Base-by-base conservation (phyloP, 2,797 vertebrate species). In the Cyprinella venusta region DNA sequence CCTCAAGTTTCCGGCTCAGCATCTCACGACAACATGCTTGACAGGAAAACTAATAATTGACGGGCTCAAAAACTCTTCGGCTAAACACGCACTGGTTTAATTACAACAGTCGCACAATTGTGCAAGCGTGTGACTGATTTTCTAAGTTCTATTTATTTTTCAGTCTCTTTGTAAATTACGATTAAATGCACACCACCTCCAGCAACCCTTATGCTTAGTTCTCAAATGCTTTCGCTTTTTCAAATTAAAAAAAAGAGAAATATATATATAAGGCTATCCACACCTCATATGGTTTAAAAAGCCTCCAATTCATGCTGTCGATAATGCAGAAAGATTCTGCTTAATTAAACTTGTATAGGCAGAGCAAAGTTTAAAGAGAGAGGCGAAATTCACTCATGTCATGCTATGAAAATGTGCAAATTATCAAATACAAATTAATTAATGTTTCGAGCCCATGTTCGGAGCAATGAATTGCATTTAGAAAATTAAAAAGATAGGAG, bases 341-440 rank as follows among this genome's bases (percentile, higher is more conserved):
- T 94, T 94, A 94, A 95, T 95, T 95, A 94, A 94, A 94, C 90
- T 93, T 91, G 90, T 90, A 89, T 91, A 88, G 70, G 89, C 90
- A 52, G 91, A 91, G 90, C 90, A 92, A 93, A 94, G 91, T 94
- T 93, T 88, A 92, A 92, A 93, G 90, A 86, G 80, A 86, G 79
- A 83, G 86, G 84, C 86, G 88, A 90, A 87, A 71, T 84, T 87
- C 91, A 90, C 91, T 94, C 83, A 86, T 91, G 91, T 90, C 88
- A 91, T 82, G 90, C 88, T 87, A 90, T 90, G 92, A 92, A 93
- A 94, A 91, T 93, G 91, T 91, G 91, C 88, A 91, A 94, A 93
- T 94, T 89, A 94, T 94, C 92, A 93, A 94, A 93, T 91, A 94
- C 93, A 93, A 94, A 95, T 93, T 92, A 94, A 95, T 94, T 93